A percentile compares a stretch with the other conserved stretches of the same genome.
Conservation (phyloP, 2,888 invertebrate genomes). For the Epistrophe eligans region DNA sequence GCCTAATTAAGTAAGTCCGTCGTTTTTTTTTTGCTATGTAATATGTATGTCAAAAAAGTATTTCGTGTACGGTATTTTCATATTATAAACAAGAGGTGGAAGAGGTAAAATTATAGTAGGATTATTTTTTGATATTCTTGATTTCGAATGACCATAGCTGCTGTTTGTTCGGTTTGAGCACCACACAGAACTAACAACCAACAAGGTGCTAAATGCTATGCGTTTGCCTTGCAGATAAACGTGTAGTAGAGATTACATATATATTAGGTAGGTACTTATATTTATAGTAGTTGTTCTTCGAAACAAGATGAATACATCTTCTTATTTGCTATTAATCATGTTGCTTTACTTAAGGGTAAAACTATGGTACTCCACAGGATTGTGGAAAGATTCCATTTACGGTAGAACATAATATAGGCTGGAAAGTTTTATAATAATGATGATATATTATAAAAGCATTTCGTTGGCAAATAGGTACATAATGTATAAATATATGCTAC, state of each 20-base stretch:
- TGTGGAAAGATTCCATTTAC: not conserved
- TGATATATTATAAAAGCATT: not conserved
- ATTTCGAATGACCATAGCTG: slow-evolving; percentile 40
- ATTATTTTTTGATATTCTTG: slow-evolving; percentile 11
- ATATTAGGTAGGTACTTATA: not conserved
- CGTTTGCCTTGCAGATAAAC: not conserved
- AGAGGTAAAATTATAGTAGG: not conserved
- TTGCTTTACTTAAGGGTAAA: not conserved
- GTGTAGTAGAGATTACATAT: not conserved
- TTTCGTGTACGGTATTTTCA: not conserved
- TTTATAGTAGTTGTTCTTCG: slow-evolving; percentile 7
- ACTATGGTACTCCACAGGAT: not conserved
- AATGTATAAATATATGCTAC: no score
- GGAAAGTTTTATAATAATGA: not conserved
- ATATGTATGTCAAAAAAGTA: slow-evolving; percentile 44
- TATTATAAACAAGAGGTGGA: slow-evolving; percentile 21
- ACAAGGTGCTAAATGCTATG: slow-evolving; percentile 14
- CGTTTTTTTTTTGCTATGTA: no score
- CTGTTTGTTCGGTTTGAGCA: slow-evolving; percentile 18
- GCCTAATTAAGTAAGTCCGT: no score
- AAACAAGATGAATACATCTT: slow-evolving; percentile 31
- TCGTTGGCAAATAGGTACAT: no score
- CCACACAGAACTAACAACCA: slow-evolving; percentile 20
- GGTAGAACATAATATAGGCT: not conserved
- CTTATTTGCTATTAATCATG: slow-evolving; percentile 45